These are phyloP conservation scores for Pherbina coryleti DNA, from an alignment of 2,888 invertebrate species.

Conservation along the genomic window DNA sequence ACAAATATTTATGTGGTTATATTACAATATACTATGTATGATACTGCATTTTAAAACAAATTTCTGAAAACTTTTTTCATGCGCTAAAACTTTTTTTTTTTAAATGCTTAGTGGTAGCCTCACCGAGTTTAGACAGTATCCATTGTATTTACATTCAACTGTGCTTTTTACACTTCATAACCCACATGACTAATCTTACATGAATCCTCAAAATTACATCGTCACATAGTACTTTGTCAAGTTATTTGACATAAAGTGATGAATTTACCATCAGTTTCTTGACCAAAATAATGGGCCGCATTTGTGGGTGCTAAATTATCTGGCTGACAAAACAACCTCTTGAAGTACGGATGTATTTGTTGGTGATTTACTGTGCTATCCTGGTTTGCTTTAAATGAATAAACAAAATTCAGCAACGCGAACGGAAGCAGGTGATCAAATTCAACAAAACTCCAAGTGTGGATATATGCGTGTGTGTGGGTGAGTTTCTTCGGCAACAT, in stretches of 20 bases:
- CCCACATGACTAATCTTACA: too few species aligned
- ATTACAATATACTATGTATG: too few species aligned
- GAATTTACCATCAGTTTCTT: neutral
- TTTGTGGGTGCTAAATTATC: neutral
- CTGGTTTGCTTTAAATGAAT: neutral
- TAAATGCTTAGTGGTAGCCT: too few species aligned
- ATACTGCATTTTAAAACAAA: too few species aligned
- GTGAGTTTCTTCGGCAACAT: conserved; percentile 49
- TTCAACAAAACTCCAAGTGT: conserved; percentile 17
- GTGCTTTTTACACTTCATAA: too few species aligned
- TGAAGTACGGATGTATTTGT: neutral
- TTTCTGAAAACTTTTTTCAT: too few species aligned
- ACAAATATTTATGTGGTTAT: too few species aligned
- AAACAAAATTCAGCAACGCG: conserved; percentile 5
- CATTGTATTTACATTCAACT: too few species aligned
- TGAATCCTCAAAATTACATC: too few species aligned
- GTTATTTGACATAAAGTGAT: neutral
- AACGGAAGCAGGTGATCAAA: conserved; percentile 31
- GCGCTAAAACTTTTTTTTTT: too few species aligned
- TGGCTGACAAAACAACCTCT: neutral
- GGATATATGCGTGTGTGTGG: conserved; percentile 53
- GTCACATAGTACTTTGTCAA: too few species aligned
- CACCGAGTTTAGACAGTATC: too few species aligned
- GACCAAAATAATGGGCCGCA: neutral
- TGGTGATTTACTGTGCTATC: neutral